Conservation (phyloP, 1,140 invertebrate genomes). For the Thaumatotibia leucotreta region DNA sequence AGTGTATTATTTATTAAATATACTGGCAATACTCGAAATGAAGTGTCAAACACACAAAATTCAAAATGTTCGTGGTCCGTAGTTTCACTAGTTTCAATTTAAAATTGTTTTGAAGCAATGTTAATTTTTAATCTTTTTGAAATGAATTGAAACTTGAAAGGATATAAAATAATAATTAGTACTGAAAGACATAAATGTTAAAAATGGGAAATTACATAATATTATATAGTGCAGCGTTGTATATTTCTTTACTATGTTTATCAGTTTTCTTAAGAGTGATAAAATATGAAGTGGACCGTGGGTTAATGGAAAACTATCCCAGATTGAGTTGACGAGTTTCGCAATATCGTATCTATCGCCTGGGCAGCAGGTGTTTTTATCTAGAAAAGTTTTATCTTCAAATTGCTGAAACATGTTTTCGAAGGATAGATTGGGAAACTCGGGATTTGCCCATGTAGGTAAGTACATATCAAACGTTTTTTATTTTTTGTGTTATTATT, state of each 20-base stretch:
- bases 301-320: background rate
- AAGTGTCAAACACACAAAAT: no score
- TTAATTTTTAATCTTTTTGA: background rate
- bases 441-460: background rate
- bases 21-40: no score
- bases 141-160: background rate
- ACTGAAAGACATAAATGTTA: conserved; percentile 12
- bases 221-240: background rate
- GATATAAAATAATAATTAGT: no score
- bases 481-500: no score
- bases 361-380: no score
- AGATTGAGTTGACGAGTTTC: background rate
- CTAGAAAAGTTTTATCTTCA: background rate
- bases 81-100: no score
- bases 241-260: background rate
- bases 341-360: no score
- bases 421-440: background rate
- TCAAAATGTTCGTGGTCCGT: no score
- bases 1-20: no score
- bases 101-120: no score
- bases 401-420: background rate
- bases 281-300: background rate
- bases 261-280: background rate
- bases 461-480: background rate
- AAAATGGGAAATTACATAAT: background rate